Conservation (phyloP, 64 coral and sea anemone genomes). For the Actinia tenebrosa region DNA sequence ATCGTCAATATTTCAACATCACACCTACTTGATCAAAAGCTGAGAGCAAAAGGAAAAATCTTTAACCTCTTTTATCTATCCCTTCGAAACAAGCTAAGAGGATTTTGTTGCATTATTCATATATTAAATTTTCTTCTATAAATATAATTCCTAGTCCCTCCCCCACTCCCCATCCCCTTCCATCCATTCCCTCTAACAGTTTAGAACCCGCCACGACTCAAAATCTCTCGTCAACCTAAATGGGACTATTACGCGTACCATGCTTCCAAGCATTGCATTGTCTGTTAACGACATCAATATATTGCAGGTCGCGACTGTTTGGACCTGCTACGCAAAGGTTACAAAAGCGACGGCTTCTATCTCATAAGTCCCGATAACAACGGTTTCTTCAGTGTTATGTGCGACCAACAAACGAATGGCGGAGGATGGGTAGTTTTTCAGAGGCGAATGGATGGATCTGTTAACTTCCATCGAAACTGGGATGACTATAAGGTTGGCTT, state of each 20-base stretch:
- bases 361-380: conserved; percentile 26
- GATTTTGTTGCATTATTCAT: no score
- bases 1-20: neutral
- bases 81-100: no score
- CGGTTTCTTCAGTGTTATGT: conserved; percentile 24
- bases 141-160: no score
- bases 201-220: no score
- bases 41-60: no score
- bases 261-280: no score
- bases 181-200: no score
- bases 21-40: neutral
- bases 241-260: no score
- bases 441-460: conserved; percentile 38
- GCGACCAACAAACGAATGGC: conserved; percentile 52
- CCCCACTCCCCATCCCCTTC: no score
- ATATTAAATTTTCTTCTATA: no score
- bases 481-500: conserved; percentile 19
- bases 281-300: neutral
- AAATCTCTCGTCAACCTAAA: no score
- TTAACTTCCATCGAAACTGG: conserved; percentile 23
- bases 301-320: conserved; percentile 39
- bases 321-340: conserved; percentile 25
- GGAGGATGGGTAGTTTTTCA: conserved; percentile 62
- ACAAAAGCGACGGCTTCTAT: conserved; percentile 31
- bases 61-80: no score